A percentile compares a stretch with the other conserved stretches of the same genome.
phyloP scores from a whole-genome alignment of 2,113 vertebrate species.

The Oplegnathus fasciatus region DNA sequence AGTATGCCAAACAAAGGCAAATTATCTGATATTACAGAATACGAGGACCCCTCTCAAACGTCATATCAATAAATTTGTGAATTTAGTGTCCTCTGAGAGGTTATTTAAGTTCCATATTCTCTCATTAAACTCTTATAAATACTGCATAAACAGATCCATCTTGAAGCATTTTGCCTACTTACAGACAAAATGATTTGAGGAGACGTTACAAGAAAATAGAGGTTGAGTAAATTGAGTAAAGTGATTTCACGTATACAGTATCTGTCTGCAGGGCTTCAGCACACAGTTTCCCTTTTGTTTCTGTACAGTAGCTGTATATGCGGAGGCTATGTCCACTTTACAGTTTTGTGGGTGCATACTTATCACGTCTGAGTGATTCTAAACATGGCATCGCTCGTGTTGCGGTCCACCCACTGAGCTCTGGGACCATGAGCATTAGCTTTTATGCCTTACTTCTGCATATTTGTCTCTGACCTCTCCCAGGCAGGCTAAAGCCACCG shows the following conservation, averaged over 20 bases:
- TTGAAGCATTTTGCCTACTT: neutral
- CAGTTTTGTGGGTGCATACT: neutral
- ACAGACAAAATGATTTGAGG: neutral
- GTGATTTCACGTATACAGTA: neutral
- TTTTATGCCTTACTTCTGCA: constrained; percentile 25
- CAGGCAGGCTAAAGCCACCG: constrained; percentile 87
- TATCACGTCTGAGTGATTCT: constrained; percentile 21
- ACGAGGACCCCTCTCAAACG: neutral
- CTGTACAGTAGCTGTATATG: constrained; percentile 7
- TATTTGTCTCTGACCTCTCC: constrained; percentile 71
- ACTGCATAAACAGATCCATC: neutral
- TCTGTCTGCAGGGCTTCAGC: constrained; percentile 15
- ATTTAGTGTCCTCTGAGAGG: neutral
- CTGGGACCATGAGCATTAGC: constrained; percentile 33
- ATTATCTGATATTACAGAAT: neutral
- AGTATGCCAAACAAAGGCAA: neutral
- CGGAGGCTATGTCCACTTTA: neutral
- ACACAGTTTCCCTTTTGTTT: neutral
- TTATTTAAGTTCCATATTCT: neutral
- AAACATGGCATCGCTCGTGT: neutral
- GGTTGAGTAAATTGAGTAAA: neutral
- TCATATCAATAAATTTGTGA: neutral
- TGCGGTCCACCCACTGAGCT: constrained; percentile 37
- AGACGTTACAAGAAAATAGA: neutral
- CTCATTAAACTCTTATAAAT: neutral